Evolutionary conservation across 2,113 vertebrate species (phyloP).

Genomic region (Tricholaema leucomelas): DNA sequence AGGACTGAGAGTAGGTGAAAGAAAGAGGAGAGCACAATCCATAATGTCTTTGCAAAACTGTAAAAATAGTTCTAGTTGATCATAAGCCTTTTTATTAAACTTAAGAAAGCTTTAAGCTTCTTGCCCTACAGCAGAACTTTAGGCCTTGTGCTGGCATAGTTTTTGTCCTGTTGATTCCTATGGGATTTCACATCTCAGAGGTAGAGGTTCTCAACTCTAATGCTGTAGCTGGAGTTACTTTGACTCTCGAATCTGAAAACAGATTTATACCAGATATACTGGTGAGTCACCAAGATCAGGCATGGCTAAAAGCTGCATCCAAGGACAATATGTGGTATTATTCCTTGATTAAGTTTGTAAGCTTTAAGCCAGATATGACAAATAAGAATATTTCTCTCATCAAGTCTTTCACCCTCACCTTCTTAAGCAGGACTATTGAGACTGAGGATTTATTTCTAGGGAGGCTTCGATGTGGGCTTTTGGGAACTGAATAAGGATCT

Average conservation of each 20-base stretch:
- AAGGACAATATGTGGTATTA: background rate
- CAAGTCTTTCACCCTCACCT: constrained; percentile 13
- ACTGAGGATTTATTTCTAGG: constrained; percentile 44
- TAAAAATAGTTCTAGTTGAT: background rate
- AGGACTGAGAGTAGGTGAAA: background rate
- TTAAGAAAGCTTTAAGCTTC: background rate
- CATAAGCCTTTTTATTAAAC: background rate
- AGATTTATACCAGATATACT: background rate
- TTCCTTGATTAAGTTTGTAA: background rate
- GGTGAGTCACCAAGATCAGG: background rate
- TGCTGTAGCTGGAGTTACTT: background rate
- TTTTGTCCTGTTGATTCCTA: background rate
- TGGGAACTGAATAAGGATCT: constrained; percentile 11
- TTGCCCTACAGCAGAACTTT: background rate
- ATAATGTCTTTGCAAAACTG: background rate
- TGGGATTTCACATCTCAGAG: background rate
- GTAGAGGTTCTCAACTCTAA: background rate
- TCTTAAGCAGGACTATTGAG: background rate
- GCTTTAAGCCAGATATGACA: background rate
- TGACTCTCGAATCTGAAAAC: background rate
- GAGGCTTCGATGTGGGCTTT: constrained; percentile 32
- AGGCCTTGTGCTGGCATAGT: background rate
- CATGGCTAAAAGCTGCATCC: background rate
- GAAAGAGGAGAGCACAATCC: background rate
- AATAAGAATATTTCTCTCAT: constrained; percentile 6